These are phyloP conservation scores for Percopsis transmontana DNA, from an alignment of 2,113 vertebrate species.

Conservation along the genomic window DNA sequence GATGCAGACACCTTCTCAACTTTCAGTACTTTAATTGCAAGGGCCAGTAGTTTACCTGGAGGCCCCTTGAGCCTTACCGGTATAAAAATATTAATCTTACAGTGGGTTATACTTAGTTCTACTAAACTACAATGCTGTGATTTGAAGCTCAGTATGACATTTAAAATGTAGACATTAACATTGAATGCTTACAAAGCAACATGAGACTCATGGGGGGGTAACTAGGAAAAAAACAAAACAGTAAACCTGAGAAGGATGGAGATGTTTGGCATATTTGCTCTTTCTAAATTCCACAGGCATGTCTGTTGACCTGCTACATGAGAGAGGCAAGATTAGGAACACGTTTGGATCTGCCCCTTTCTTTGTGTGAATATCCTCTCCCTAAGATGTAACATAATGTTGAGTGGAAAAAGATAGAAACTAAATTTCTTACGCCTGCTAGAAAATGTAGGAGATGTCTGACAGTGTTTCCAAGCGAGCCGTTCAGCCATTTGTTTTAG, in stretches of 20 bases:
- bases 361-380: constrained; percentile 10
- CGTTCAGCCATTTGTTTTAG: constrained; percentile 60
- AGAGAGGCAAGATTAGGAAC: constrained; percentile 45
- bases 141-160: no score
- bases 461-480: constrained; percentile 43
- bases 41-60: neutral
- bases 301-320: constrained; percentile 52
- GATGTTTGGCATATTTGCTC: constrained; percentile 50
- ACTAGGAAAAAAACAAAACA: no score
- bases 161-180: no score
- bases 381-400: neutral
- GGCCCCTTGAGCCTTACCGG: neutral
- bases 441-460: constrained; percentile 31
- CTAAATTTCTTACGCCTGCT: constrained; percentile 23
- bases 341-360: constrained; percentile 48
- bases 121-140: no score
- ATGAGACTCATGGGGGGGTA: no score
- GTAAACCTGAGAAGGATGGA: constrained; percentile 27
- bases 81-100: no score
- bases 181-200: no score
- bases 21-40: constrained; percentile 25
- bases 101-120: no score
- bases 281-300: constrained; percentile 25
- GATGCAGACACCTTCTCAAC: constrained; percentile 32
- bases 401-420: neutral